Evolutionary conservation across 2,888 invertebrate genomes (phyloP).

Genomic region (Nymphalis c-album): DNA sequence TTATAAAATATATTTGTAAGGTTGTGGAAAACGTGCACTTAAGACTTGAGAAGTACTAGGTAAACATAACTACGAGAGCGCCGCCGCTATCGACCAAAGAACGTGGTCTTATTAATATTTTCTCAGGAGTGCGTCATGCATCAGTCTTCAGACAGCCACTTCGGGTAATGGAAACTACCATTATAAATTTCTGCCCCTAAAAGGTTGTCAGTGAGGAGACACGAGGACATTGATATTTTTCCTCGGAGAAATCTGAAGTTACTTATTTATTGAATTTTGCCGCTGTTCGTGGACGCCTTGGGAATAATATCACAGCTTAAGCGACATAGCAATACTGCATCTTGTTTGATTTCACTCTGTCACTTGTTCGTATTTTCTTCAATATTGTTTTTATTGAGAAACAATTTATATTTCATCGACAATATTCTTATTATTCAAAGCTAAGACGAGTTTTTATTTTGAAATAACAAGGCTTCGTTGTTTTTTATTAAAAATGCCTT

Average conservation of each 20-base stretch:
- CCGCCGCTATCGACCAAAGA: constrained; percentile 18
- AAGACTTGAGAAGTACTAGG: constrained; percentile 6
- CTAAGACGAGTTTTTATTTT: background rate
- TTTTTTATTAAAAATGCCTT: no score
- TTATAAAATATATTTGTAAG: no score
- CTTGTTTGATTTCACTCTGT: constrained; percentile 8
- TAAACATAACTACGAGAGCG: background rate
- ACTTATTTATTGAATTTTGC: constrained; percentile 35
- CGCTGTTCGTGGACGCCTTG: constrained; percentile 13
- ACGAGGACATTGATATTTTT: constrained; percentile 64
- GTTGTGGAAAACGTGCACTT: background rate
- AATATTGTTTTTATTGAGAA: constrained; percentile 6
- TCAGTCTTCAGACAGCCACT: constrained; percentile 62
- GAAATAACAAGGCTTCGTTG: no score
- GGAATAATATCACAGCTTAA: constrained; percentile 15
- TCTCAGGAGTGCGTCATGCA: constrained; percentile 63
- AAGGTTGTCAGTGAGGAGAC: constrained; percentile 60
- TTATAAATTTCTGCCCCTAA: constrained; percentile 75
- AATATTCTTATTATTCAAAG: constrained; percentile 1
- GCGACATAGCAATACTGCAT: constrained; percentile 5
- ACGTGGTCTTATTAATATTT: constrained; percentile 41
- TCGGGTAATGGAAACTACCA: constrained; percentile 71
- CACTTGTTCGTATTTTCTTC: constrained; percentile 2
- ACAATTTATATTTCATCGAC: constrained; percentile 4
- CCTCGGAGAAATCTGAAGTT: constrained; percentile 39